Base-by-base conservation (phyloP, 2,888 invertebrate species). In the Anaspis maculata region DNA sequence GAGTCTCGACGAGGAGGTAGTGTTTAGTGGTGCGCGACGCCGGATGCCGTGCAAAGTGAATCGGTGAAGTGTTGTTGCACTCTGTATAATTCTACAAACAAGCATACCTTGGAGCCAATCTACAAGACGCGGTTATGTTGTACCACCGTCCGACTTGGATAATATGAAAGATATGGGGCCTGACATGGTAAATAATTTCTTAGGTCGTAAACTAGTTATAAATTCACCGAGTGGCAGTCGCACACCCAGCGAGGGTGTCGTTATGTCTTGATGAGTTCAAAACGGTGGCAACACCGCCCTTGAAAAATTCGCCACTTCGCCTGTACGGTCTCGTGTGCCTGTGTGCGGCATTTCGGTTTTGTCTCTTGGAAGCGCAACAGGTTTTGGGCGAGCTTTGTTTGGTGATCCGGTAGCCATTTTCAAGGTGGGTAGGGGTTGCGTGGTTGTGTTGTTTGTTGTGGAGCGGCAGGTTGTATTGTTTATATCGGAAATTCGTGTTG, bases 81-180 rank as follows among this genome's bases (percentile, higher is more conserved):
- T n/a, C n/a, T n/a, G n/a, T n/a, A n/a, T n/a, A n/a, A n/a, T n/a
- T n/a, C n/a, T n/a, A n/a, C n/a, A n/a, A n/a, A n/a, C n/a, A n/a
- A n/a, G n/a, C n/a, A n/a, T n/a, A n/a, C n/a, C n/a, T n/a, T n/a
- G n/a, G n/a, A n/a, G n/a, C n/a, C n/a, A n/a, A n/a, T n/a, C n/a
- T n/a, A n/a, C n/a, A 37, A 13, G 29, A 26, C 30, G 25, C 31
- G 42, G 48, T 48, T 45, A 51, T 54, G 52, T 49, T n/a, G n/a
- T n/a, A n/a, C n/a, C n/a, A n/a, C n/a, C n/a, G 39, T 44, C 42
- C 38, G 32, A 27, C 32, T 32, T 32, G 61, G 77, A 79, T n/a
- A n/a, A n/a, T 74, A 81, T 80, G 77, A 79, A 77, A 76, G 79
- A 79, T 72, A 79, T 81, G 77, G 82, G 80, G 73, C 80, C 80